phyloP scores from a whole-genome alignment of 2,113 vertebrate genomes.

The Thunnus thynnus region DNA sequence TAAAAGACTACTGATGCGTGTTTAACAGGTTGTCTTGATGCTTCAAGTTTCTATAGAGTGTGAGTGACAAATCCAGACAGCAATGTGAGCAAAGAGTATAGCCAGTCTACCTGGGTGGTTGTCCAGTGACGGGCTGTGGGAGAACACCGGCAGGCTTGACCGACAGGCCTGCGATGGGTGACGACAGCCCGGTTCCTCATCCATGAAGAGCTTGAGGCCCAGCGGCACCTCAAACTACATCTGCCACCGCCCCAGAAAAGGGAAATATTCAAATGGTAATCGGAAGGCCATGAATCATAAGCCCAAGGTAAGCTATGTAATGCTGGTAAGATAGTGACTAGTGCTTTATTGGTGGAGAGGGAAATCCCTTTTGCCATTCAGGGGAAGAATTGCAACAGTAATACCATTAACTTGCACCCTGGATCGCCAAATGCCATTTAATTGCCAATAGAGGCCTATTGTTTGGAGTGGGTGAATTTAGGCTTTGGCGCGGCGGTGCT shows the following conservation, averaged over 20 bases:
- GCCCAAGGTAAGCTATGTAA: conserved; percentile 89
- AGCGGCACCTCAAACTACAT: conserved; percentile 65
- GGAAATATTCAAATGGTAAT: conserved; percentile 88
- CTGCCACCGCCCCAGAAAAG: conserved; percentile 74
- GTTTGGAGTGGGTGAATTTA: conserved; percentile 84
- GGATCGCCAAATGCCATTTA: conserved; percentile 88
- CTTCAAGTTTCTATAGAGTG: conserved; percentile 40
- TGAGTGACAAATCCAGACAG: conserved; percentile 56
- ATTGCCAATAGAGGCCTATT: conserved; percentile 87
- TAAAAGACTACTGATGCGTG: conserved; percentile 17
- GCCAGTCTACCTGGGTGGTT: conserved; percentile 69
- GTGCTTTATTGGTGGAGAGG: conserved; percentile 86
- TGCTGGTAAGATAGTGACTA: conserved; percentile 88
- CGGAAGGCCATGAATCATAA: conserved; percentile 87
- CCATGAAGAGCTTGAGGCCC: conserved; percentile 69
- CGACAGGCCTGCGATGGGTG: conserved; percentile 72
- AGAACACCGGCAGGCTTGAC: conserved; percentile 51
- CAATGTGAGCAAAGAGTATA: conserved; percentile 43
- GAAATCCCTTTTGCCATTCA: conserved; percentile 88
- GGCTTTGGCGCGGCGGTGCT: conserved; percentile 71
- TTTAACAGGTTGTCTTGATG: conserved; percentile 30
- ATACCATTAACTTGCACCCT: conserved; percentile 88
- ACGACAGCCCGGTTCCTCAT: conserved; percentile 67
- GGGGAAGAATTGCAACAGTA: conserved; percentile 86
- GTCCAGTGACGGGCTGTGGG: conserved; percentile 49